Base-by-base conservation (phyloP, 2,113 vertebrate genomes). In the Mystacornis crossleyi region DNA sequence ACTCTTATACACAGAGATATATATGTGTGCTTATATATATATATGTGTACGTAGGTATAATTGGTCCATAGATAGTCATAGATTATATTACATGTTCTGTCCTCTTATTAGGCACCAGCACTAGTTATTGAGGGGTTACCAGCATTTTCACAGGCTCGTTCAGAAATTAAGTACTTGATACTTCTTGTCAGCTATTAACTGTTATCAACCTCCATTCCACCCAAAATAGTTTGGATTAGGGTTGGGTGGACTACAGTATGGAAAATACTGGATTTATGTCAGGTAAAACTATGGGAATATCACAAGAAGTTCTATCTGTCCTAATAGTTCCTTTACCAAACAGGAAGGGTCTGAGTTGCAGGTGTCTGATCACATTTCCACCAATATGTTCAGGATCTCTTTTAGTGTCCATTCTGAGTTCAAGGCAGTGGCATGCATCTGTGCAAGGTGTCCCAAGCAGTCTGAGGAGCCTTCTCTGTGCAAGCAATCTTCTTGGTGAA, bases 341-440 rank as follows among this genome's bases (percentile, higher is more conserved):
- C 25, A 69, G 65, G 75, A 53, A 73, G 89, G 18, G 18, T 89
- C 42, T 94, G 83, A 92, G 72, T 89, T 89, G 91, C 90, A 89
- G 93, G 28, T 95, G 75, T 81, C 43, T 73, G 83, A 91, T 72
- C 81, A 53, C 42, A 90, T 93, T 90, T 86, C 81, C 91, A 91
- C 21, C 74, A 93, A 48, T 53, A 79, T 82, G 69, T 73, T 95
- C 92, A 78, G 74, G 83, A 92, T 85, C 70, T 70, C 74, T 94
- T 73, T 95, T 70, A 94, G 50, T 79, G 74, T 95, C 78, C 84
- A 2, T 77, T 94, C 81, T 94, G 90, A 93, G 79, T 95, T 95
- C 85, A 93, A 72, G 88, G 75, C 85, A 95, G 96, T 73, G 45
- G 66, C 86, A 94, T 93, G 78, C 75, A 92, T 96, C 95, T 96